Evolutionary conservation across 2,888 invertebrate species (phyloP).

Genomic region (Anaspis maculata): DNA sequence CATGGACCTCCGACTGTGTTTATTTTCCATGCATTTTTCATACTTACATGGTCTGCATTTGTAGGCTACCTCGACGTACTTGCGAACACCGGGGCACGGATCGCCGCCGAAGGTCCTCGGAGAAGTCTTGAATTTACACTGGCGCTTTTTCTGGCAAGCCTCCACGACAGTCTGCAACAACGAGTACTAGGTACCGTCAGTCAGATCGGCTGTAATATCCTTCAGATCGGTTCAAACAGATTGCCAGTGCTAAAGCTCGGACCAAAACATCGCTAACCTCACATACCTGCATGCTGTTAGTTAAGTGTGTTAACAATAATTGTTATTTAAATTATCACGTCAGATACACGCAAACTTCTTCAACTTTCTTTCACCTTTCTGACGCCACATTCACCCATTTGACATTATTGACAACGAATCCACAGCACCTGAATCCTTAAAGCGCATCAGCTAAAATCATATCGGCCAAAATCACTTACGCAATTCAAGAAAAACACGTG

Average conservation of each 20-base stretch:
- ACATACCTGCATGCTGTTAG: constrained; percentile 16
- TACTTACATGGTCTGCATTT: constrained; percentile 95
- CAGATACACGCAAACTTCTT: no score
- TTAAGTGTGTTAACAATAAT: constrained; percentile 13
- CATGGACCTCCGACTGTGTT: constrained; percentile 1
- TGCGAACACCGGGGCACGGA: constrained; percentile 84
- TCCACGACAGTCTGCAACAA: constrained; percentile 91
- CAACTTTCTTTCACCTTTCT: no score
- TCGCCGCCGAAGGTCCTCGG: constrained; percentile 84
- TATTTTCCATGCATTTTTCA: constrained; percentile 8
- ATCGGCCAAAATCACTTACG: no score
- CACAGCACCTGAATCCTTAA: no score
- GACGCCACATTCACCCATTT: no score
- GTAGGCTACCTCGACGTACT: constrained; percentile 93
- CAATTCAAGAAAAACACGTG: no score
- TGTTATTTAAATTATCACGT: no score
- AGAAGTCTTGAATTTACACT: constrained; percentile 84
- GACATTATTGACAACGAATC: no score
- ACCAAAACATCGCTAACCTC: no score
- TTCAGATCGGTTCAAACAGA: constrained; percentile 13
- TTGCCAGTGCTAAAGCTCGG: constrained; percentile 11
- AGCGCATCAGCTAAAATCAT: no score
- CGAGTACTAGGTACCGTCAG: constrained; percentile 62
- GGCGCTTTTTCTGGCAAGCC: constrained; percentile 86
- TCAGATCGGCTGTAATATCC: constrained; percentile 42